Evolutionary conservation across 2,888 invertebrate species (phyloP).

Genomic region (Sepioteuthis lessoniana): DNA sequence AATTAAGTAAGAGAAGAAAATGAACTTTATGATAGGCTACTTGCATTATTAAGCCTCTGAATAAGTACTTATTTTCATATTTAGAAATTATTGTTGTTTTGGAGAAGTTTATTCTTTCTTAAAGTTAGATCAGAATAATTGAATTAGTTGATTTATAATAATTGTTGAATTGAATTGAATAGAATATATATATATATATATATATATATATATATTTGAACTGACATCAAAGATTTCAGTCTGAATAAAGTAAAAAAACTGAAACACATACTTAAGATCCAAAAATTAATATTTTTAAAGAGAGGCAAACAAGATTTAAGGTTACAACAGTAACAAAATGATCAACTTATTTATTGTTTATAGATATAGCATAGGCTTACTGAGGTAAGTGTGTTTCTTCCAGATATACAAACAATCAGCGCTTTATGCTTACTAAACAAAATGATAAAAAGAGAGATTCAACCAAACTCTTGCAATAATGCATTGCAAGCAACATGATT

Average conservation of each 20-base stretch:
- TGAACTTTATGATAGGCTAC: background rate
- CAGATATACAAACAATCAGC: background rate
- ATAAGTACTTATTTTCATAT: background rate
- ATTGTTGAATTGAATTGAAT: background rate
- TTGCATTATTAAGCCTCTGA: background rate
- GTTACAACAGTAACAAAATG: background rate
- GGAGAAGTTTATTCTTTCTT: background rate
- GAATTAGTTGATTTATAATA: background rate
- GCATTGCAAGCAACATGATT: no score
- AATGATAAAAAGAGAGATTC: background rate
- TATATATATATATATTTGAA: background rate
- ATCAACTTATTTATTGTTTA: background rate
- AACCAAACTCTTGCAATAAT: background rate
- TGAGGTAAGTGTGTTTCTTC: background rate
- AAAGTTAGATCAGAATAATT: background rate
- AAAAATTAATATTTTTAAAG: background rate
- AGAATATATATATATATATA: no score
- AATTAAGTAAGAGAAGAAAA: background rate
- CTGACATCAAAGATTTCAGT: background rate
- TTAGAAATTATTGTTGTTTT: background rate
- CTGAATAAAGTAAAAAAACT: background rate
- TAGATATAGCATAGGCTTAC: background rate
- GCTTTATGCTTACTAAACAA: background rate
- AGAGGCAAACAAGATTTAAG: no score
- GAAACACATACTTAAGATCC: background rate